A percentile compares a stretch with the other conserved stretches of the same genome.
These are phyloP conservation scores for Scaptomyza caliginosa DNA, from an alignment of 2,888 invertebrate species.

Conservation along the genomic window DNA sequence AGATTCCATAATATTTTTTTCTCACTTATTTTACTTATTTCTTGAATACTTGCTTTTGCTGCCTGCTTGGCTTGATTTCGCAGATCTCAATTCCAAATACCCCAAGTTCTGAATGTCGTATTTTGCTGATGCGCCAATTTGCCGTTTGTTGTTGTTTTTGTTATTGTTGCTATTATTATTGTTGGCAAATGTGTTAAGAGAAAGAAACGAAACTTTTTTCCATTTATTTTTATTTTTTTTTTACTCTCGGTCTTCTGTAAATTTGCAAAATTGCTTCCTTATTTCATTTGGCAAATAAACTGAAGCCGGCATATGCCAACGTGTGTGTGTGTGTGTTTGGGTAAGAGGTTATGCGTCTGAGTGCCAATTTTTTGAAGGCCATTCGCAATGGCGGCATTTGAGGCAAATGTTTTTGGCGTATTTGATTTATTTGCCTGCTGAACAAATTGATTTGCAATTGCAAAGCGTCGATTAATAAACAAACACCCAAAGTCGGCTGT, in stretches of 20 bases:
- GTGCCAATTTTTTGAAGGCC: conserved; percentile 54
- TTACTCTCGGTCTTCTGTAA: conserved; percentile 55
- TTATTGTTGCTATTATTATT: conserved; percentile 34
- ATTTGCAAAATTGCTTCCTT: conserved; percentile 80
- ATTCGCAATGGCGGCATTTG: conserved; percentile 55
- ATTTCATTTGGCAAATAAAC: conserved; percentile 78
- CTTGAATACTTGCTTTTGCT: conserved; percentile 15
- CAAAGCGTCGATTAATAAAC: conserved; percentile 36
- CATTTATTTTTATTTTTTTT: conserved; percentile 17
- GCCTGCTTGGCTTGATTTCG: conserved; percentile 36
- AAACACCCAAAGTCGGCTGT: conserved; percentile 7
- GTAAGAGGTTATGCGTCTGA: conserved; percentile 13
- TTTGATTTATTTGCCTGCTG: conserved; percentile 70
- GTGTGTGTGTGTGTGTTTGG: conserved; percentile 1
- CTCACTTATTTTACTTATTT: conserved; percentile 15
- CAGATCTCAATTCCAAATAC: conserved; percentile 33
- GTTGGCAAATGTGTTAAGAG: conserved; percentile 49
- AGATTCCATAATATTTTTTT: neutral
- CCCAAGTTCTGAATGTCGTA: conserved; percentile 27
- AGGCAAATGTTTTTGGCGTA: conserved; percentile 62
- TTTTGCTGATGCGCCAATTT: conserved; percentile 55
- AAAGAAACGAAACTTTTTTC: conserved; percentile 34
- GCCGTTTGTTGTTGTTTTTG: conserved; percentile 6
- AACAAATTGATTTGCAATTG: conserved; percentile 76
- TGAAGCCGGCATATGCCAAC: conserved; percentile 43